Evolutionary conservation across 1,140 invertebrate genomes (phyloP).

Genomic region (Drosophila subobscura): DNA sequence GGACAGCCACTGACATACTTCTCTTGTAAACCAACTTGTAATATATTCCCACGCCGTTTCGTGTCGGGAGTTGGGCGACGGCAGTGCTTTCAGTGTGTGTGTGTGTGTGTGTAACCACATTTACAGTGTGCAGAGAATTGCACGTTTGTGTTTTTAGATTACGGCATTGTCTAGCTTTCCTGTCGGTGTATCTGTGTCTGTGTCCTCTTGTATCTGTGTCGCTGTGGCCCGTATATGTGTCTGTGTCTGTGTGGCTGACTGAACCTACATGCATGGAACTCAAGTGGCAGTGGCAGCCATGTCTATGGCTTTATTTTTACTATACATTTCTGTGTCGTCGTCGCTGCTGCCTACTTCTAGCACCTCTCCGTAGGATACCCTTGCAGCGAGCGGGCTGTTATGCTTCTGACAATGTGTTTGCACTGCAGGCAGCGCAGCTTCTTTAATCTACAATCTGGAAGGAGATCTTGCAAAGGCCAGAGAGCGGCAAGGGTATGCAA

Average conservation of each 20-base stretch:
- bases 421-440: too few species aligned
- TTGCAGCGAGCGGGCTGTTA: too few species aligned
- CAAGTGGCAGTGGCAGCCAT: conserved; percentile 50
- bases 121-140: conserved; percentile 59
- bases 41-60: conserved; percentile 78
- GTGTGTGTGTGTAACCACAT: conserved; percentile 15
- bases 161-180: conserved; percentile 67
- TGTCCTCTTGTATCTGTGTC: not conserved
- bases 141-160: conserved; percentile 77
- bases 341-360: conserved; percentile 31
- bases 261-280: conserved; percentile 27
- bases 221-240: not conserved
- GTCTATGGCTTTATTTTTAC: conserved; percentile 77
- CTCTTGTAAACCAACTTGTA: conserved; percentile 77
- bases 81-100: conserved; percentile 15
- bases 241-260: not conserved
- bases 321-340: conserved; percentile 45
- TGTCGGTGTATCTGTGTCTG: conserved; percentile 9
- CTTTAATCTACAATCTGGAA: too few species aligned
- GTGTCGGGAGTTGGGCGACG: conserved; percentile 39
- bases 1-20: conserved; percentile 71
- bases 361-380: conserved; percentile 11
- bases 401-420: too few species aligned
- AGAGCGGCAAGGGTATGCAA: too few species aligned
- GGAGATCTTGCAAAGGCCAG: too few species aligned